Evolutionary conservation across 1,140 invertebrate species (phyloP), one percentile per base, ranked within the genome.

Genomic region (Stratiolaelaps scimitus): DNA sequence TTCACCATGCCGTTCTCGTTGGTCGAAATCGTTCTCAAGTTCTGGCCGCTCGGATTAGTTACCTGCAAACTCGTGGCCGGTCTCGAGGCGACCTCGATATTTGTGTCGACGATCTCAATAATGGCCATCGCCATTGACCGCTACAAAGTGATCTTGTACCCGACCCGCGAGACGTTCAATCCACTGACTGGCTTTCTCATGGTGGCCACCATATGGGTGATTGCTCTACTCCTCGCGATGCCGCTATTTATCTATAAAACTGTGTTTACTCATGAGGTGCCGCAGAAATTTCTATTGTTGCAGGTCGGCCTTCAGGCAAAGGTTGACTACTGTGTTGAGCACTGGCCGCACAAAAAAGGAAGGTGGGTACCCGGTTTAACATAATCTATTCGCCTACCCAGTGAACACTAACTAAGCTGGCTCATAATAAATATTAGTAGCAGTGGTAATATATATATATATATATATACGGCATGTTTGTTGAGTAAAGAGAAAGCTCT

Each of bases 91-190:
- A 86, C 84, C 43, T 89, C 86, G 69, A 87, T 89, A 67, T 92
- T 89, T 72, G 88, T 91, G 0, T 89, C 87, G 0, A 89, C 88
- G 13, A 86, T 92, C 69, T 88, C 87, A 68, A 92, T 92, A 69
- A 88, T 87, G 1, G 87, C 88, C 2, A 92, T 92, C 67, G 88
- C 89, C 20, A 79, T 92, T 69, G 89, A 92, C 76, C 80, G 82
- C 43, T 74, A 74, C 64, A 71, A 72, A 23, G 74, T 76, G 34
- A 91, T 91, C 72, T 83, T 92, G 0, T 88, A 88, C 74, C 87
- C 88, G 30, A 89, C 87, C 0, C 80, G 83, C 64, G 83, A 84
- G 69, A 84, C 81, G 69, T 79, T 88, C 65, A 83, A 87, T 72
- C 81, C 83, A 66, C 78, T 85, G 66, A 85, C 85, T 6, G 85